Evolutionary conservation across 92 coral and sea anemone genomes (phyloP), one percentile per base, ranked within the genome.

Genomic region (Muricea muricata): DNA sequence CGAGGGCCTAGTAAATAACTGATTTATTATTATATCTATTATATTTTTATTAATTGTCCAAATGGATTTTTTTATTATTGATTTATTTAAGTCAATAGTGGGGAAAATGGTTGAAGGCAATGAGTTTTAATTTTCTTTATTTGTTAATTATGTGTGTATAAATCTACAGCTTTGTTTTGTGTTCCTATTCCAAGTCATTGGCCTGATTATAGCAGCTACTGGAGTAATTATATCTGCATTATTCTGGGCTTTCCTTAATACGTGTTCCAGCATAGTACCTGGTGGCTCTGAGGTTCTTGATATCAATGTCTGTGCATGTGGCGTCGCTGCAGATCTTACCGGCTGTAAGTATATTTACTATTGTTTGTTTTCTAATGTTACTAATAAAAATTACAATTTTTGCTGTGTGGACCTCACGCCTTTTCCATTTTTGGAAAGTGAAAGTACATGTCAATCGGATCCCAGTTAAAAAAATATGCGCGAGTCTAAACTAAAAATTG

Each of bases 231-330:
- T 68, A 7, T 37, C 42, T 31, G 75, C 42, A 1, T 10, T 68
- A 33, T 68, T 30, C 37, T 68, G 75, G 75, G 18, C 75, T 17
- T 29, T 68, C 9, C 75, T 68, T 20, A 68, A 68, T 34, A 3
- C 46, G 7, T 68, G 42, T 25, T 68, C 60, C 4, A 52, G 60
- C 20, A 17, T 25, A 18, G 7, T 52, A 25, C 24, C 20, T 10
- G 23, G 18, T 52, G 60, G 60, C 20, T 25, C 60, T 9, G 60
- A 17, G 1, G 4, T 52, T 17, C 8, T 25, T 20, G 60, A 52
- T 52, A n/a, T n/a, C n/a, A n/a, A n/a, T n/a, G 24, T 18, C 23
- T 52, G 60, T 52, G 24, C 60, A 17, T 52, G 60, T 7, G 60
- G 60, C 4, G 60, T 52, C 20, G 21, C 8, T 13, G 60, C 6